Evolutionary conservation across 2,113 vertebrate genomes (phyloP).

Genomic region (Syngnathus floridae): DNA sequence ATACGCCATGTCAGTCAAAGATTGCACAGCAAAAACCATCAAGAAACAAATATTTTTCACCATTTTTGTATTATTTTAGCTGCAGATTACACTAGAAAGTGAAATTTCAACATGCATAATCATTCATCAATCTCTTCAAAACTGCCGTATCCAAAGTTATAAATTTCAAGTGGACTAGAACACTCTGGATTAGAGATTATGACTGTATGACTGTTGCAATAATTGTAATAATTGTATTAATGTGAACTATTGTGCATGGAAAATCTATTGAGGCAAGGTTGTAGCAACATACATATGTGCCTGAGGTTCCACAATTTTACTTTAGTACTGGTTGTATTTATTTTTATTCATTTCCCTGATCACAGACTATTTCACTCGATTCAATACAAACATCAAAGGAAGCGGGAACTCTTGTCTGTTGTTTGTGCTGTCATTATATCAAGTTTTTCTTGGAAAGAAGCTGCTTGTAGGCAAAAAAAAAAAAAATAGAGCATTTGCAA

Average conservation of each 20-base stretch:
- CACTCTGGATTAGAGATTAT: too few species aligned
- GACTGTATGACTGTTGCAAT: constrained; percentile 44
- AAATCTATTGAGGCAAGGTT: neutral
- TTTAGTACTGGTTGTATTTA: constrained; percentile 18
- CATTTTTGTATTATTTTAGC: neutral
- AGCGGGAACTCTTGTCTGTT: neutral
- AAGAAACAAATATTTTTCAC: neutral
- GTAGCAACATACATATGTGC: neutral
- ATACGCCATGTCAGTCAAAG: too few species aligned
- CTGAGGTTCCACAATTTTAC: neutral
- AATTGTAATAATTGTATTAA: constrained; percentile 39
- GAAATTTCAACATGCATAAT: too few species aligned
- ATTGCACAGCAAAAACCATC: too few species aligned
- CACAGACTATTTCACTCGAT: constrained; percentile 7
- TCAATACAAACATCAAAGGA: constrained; percentile 7
- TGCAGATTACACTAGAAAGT: too few species aligned
- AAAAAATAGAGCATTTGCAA: neutral
- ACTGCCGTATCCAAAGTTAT: too few species aligned
- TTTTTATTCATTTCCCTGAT: constrained; percentile 10
- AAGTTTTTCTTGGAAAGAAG: constrained; percentile 5
- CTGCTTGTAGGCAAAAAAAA: neutral
- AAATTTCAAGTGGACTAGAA: too few species aligned
- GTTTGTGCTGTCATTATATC: constrained; percentile 6
- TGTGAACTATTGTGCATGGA: neutral
- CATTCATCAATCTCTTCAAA: too few species aligned